These are phyloP conservation scores for Cephus pygmeus DNA, from an alignment of 2,888 invertebrate genomes.

Conservation along the genomic window DNA sequence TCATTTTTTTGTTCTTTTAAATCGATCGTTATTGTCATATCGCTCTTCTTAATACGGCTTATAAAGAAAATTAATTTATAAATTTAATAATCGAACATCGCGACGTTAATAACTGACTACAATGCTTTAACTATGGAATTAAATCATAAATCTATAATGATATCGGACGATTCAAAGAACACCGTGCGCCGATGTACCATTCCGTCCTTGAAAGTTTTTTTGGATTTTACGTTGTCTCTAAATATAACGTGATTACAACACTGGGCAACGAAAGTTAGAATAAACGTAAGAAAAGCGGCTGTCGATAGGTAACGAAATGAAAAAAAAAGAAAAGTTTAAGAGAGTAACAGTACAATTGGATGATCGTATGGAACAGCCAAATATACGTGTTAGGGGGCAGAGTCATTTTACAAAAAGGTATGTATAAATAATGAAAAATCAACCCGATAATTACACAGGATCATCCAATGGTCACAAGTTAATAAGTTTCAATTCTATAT, in stretches of 20 bases:
- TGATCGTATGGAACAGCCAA: conserved; percentile 14
- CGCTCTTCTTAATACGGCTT: background rate
- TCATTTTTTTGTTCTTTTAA: background rate
- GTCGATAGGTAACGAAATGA: background rate
- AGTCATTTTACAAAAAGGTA: background rate
- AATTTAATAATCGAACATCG: background rate
- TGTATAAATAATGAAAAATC: background rate
- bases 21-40: background rate
- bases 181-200: background rate
- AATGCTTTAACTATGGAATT: background rate
- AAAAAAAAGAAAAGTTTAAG: background rate
- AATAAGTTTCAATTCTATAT: conserved; percentile 27
- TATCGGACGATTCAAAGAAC: background rate
- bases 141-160: background rate
- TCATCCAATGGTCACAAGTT: conserved; percentile 21
- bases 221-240: background rate
- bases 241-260: background rate
- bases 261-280: background rate
- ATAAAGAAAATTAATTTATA: background rate
- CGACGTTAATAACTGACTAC: background rate
- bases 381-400: conserved; percentile 13
- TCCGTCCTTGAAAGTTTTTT: background rate
- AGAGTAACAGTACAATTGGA: conserved; percentile 3
- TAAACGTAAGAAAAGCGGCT: background rate
- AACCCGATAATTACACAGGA: conserved; percentile 9